phyloP scores from a whole-genome alignment of 2,888 invertebrate species.

The Volucella bombylans region DNA sequence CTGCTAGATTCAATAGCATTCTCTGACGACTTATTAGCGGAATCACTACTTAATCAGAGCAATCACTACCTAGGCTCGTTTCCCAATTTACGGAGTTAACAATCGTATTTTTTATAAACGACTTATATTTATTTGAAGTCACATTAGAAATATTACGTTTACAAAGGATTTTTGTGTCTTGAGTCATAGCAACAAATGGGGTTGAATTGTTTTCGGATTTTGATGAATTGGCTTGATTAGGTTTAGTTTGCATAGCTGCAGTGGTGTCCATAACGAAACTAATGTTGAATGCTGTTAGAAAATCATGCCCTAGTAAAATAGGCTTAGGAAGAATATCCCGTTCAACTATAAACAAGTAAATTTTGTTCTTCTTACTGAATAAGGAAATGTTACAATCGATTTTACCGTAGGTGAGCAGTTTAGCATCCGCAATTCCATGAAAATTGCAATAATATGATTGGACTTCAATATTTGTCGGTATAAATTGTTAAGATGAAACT shows the following conservation, averaged over 20 bases:
- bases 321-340: too few relatives aligned
- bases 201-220: not conserved
- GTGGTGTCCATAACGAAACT: conserved; percentile 25
- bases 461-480: conserved; percentile 1
- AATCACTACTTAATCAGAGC: too few relatives aligned
- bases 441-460: conserved; percentile 15
- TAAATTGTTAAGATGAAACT: conserved; percentile 23
- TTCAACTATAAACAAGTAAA: too few relatives aligned
- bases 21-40: too few relatives aligned
- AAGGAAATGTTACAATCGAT: too few relatives aligned
- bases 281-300: conserved; percentile 25
- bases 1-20: too few relatives aligned
- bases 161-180: conserved; percentile 2
- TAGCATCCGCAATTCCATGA: conserved; percentile 16
- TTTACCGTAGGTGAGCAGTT: not conserved
- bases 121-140: not conserved
- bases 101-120: too few relatives aligned
- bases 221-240: not conserved
- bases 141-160: too few relatives aligned
- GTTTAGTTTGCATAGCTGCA: conserved; percentile 1
- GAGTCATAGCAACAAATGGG: conserved; percentile 9
- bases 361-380: too few relatives aligned
- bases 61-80: too few relatives aligned
- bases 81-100: too few relatives aligned
- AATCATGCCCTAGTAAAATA: conserved; percentile 15